These are phyloP conservation scores for Lampris megalopsis DNA, from an alignment of 2,113 vertebrate genomes.

Conservation along the genomic window DNA sequence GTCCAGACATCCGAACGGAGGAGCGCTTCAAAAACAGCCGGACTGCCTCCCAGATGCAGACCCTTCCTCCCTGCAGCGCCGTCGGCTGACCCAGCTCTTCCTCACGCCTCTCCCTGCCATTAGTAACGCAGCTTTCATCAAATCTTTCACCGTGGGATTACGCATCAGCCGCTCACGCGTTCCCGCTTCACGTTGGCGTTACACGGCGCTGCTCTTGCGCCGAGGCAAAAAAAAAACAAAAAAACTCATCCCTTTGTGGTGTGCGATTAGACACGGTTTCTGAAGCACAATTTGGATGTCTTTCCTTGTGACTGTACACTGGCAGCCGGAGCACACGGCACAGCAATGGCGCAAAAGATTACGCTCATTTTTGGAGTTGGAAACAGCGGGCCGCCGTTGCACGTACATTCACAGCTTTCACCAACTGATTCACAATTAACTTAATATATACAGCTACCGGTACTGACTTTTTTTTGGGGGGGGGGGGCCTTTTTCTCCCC, in stretches of 20 bases:
- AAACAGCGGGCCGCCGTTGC: too few relatives aligned
- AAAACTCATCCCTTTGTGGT: background rate
- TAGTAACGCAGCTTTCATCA: background rate
- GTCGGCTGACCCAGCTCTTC: background rate
- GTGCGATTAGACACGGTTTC: constrained; percentile 14
- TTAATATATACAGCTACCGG: too few relatives aligned
- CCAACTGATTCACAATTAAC: too few relatives aligned
- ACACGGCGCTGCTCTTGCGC: background rate
- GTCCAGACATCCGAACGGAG: constrained; percentile 11
- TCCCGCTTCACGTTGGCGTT: constrained; percentile 11
- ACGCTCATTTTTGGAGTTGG: background rate
- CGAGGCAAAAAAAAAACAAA: background rate
- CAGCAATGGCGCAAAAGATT: background rate
- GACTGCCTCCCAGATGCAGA: constrained; percentile 7
- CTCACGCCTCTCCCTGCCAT: background rate
- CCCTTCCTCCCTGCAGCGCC: constrained; percentile 20
- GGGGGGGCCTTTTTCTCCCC: too few relatives aligned
- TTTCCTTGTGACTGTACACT: background rate
- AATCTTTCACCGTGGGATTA: constrained; percentile 25
- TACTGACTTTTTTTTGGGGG: too few relatives aligned
- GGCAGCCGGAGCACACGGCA: constrained; percentile 14
- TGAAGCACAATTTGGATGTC: constrained; percentile 18
- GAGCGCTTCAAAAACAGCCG: constrained; percentile 29
- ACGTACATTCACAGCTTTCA: too few relatives aligned
- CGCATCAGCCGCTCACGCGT: background rate